Evolutionary conservation across 1,140 invertebrate genomes (phyloP).

Genomic region (Drosophila subpulchrella): DNA sequence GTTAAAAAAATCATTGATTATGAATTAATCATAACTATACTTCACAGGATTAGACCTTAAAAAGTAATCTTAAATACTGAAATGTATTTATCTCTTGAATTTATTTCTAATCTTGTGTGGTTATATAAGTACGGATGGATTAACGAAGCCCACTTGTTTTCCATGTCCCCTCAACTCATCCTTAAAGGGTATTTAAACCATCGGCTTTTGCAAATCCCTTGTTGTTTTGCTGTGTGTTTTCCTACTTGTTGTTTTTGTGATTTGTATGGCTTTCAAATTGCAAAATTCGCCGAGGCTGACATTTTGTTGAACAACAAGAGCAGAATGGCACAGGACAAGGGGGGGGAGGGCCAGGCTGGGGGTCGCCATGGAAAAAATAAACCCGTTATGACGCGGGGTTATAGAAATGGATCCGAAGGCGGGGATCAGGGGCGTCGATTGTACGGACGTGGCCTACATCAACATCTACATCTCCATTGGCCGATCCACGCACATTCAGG

Average conservation of each 20-base stretch:
- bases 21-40: too few species aligned
- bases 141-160: too few species aligned
- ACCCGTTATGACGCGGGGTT: slow-evolving; percentile 29
- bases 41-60: too few species aligned
- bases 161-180: too few species aligned
- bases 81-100: too few species aligned
- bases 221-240: slow-evolving; percentile 18
- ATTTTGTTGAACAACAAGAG: slow-evolving; percentile 67
- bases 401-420: slow-evolving; percentile 21
- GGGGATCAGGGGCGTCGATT: slow-evolving; percentile 15
- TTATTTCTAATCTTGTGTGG: too few species aligned
- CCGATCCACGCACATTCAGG: slow-evolving; percentile 14
- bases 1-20: too few species aligned
- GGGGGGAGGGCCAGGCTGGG: not conserved
- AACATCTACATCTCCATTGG: slow-evolving; percentile 40
- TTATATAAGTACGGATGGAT: too few species aligned
- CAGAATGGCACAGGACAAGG: not conserved
- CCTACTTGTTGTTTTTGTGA: slow-evolving; percentile 56
- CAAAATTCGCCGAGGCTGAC: slow-evolving; percentile 78
- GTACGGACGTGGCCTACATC: slow-evolving; percentile 47
- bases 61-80: too few species aligned
- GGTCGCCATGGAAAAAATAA: slow-evolving; percentile 24
- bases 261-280: slow-evolving; percentile 82
- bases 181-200: slow-evolving; percentile 6
- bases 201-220: slow-evolving; percentile 5